A percentile compares a stretch with the other conserved stretches of the same genome.
Conservation (phyloP, 2,797 vertebrate genomes). For the Lithobates sylvaticus region DNA sequence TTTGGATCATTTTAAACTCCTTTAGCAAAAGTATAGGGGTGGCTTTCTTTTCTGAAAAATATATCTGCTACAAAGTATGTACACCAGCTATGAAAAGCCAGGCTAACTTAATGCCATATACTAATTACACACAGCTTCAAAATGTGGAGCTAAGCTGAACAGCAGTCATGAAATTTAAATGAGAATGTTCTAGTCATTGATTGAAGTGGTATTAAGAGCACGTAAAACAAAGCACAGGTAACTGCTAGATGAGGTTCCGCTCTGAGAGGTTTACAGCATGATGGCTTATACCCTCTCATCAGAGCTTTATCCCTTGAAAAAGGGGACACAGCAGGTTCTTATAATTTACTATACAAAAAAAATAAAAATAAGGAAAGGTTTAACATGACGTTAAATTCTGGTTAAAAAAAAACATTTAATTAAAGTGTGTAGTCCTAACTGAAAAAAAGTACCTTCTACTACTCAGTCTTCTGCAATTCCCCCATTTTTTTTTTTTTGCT, state of each 20-base stretch:
- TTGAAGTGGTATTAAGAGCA: conserved; percentile 24
- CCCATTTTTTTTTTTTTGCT: too few relatives aligned
- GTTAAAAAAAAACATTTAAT: too few relatives aligned
- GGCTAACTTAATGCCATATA: neutral
- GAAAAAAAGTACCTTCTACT: too few relatives aligned
- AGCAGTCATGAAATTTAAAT: conserved; percentile 44
- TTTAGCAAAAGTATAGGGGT: too few relatives aligned
- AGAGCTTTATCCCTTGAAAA: neutral
- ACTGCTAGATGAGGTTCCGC: conserved; percentile 15
- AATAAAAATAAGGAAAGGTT: too few relatives aligned
- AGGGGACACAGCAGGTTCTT: too few relatives aligned
- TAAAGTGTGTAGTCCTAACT: too few relatives aligned
- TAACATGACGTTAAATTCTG: too few relatives aligned
- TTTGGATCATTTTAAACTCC: too few relatives aligned
- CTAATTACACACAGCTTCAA: conserved; percentile 12
- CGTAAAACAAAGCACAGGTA: conserved; percentile 32
- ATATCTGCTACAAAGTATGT: neutral
- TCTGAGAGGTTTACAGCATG: conserved; percentile 2
- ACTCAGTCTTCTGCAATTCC: too few relatives aligned
- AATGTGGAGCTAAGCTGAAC: conserved; percentile 16
- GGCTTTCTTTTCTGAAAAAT: too few relatives aligned
- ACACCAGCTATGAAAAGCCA: neutral
- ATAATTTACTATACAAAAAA: too few relatives aligned
- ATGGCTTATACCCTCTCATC: conserved; percentile 1
- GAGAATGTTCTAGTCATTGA: conserved; percentile 49